Evolutionary conservation across 2,797 vertebrate species (phyloP).

Genomic region (Salmo trutta): DNA sequence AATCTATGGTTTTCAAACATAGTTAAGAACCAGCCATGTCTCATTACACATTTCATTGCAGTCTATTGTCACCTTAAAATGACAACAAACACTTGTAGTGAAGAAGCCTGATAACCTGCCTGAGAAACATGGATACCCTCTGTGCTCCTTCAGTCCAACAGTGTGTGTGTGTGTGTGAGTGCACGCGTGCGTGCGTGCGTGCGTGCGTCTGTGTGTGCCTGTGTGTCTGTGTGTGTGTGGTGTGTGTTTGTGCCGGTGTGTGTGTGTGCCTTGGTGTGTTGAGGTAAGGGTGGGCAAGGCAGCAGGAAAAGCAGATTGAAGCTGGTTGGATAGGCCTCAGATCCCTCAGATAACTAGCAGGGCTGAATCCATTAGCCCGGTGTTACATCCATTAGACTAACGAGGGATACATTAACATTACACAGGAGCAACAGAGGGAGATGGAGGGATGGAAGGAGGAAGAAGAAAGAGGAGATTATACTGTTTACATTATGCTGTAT

Average conservation of each 20-base stretch:
- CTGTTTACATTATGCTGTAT: background rate
- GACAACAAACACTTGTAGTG: background rate
- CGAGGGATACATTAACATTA: background rate
- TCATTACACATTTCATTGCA: background rate
- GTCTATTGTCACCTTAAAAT: background rate
- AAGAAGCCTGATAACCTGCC: background rate
- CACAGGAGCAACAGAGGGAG: background rate
- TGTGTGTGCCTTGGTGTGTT: background rate
- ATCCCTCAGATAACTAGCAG: background rate
- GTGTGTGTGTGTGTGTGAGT: conserved; percentile 10
- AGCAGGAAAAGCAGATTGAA: background rate
- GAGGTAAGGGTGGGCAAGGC: background rate
- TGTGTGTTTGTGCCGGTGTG: conserved; percentile 1
- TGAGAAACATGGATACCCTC: background rate
- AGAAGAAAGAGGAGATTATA: background rate
- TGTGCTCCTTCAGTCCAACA: background rate
- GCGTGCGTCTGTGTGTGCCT: background rate
- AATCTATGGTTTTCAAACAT: background rate
- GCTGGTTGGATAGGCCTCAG: background rate
- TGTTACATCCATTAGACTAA: background rate
- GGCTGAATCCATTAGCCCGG: background rate
- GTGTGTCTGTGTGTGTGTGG: background rate
- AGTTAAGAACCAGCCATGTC: background rate
- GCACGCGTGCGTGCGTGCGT: background rate
- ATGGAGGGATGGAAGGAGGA: background rate